phyloP scores from a whole-genome alignment of 2,797 vertebrate species.

The Lagodon rhomboides region DNA sequence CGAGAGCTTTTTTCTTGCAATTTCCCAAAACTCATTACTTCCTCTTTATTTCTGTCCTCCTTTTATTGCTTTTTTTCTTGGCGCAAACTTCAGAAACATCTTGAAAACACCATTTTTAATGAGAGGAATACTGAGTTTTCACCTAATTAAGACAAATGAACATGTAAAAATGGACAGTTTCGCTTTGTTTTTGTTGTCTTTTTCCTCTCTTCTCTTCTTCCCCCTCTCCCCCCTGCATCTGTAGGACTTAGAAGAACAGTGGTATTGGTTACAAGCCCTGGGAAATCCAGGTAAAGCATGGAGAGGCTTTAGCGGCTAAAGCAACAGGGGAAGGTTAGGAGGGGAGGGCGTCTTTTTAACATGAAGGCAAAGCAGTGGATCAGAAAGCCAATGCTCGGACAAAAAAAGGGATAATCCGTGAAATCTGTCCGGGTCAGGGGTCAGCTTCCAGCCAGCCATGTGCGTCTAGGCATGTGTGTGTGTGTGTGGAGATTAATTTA shows the following conservation, averaged over 20 bases:
- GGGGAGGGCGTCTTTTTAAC: constrained; percentile 83
- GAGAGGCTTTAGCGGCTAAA: constrained; percentile 90
- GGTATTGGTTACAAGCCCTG: constrained; percentile 63
- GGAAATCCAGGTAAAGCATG: constrained; percentile 89
- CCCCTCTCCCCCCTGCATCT: constrained; percentile 80
- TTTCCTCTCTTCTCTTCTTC: neutral
- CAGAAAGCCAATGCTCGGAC: constrained; percentile 85
- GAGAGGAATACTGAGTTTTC: neutral
- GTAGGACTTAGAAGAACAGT: constrained; percentile 76
- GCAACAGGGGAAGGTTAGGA: constrained; percentile 65
- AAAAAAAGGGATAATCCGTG: constrained; percentile 94
- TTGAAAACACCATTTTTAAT: neutral
- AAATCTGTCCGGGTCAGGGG: constrained; percentile 94
- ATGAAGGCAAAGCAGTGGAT: constrained; percentile 92
- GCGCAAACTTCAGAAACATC: neutral
- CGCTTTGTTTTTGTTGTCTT: neutral
- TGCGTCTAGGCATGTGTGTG: constrained; percentile 82
- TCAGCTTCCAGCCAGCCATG: constrained; percentile 91
- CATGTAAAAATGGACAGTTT: neutral
- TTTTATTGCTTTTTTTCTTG: neutral
- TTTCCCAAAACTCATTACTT: neutral
- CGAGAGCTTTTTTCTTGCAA: neutral
- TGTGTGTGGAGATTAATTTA: constrained; percentile 66
- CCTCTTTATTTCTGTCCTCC: neutral
- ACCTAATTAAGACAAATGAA: neutral